Base-by-base conservation (phyloP, 1,140 invertebrate genomes). In the Drosophila persimilis region DNA sequence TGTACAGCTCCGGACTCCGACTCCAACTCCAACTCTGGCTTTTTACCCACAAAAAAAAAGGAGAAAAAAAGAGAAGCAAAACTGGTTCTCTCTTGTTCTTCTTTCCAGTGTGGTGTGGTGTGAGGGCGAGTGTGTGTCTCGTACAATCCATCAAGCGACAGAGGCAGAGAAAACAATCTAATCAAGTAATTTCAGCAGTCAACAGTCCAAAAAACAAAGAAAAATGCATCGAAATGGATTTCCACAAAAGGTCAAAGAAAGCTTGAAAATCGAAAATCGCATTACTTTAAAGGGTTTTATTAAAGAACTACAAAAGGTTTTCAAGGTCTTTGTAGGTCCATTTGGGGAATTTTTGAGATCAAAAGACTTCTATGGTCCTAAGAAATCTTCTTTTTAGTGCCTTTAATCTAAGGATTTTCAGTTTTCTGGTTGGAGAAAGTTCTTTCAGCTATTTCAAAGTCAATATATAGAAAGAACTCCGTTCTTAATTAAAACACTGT, bases 71-170 rank as follows among this genome's bases (percentile, higher is more conserved):
- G 3, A 35, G 31, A 39, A 39, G 53, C 26, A 47, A 78, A 85
- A 88, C 84, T 65, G 78, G 83, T 88, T 88, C 67, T 75, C 53
- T 53, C 59, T 80, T 78, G 75, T 89, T 89, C 78, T 89, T 70
- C 65, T 76, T 73, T 61, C 77, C 59, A 69, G 80, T 26, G 58
- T 15, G 0, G 20, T 20, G 20, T 20, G 20, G 17, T 31, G 15
- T 8, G 26, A 39, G 43, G 59, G 6, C 58, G 50, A 35, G 44
- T 52, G 51, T 22, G 22, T 31, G 7, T 31, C 29, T 31, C 20
- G 43, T 55, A 41, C 24, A 57, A 59, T 54, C 41, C 66, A 47
- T 57, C 44, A 59, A 63, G 47, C 75, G 41, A 31, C 53, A 77
- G 35, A 39, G 35, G 4, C 35, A 39, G 69, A 57, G 70, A 70